Evolutionary conservation across 2,113 vertebrate genomes (phyloP), one percentile per base, ranked within the genome.

Genomic region (Gnathonemus echidnorhynchus): DNA sequence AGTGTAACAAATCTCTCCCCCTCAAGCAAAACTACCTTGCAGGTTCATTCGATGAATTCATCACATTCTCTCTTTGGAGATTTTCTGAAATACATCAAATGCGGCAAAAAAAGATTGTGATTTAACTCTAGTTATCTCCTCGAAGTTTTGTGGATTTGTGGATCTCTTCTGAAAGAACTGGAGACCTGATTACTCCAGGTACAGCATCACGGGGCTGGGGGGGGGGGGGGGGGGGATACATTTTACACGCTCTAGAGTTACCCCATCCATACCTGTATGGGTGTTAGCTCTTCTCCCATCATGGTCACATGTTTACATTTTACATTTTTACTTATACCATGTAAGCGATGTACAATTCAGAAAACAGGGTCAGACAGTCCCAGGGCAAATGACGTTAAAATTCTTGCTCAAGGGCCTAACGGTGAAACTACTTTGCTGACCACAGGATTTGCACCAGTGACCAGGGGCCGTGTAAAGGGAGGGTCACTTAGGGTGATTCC

Each of bases 21-120:
- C 77, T 17, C 27, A 89, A 80, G 49, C 77, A 31, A 83, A 74
- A 42, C 74, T 49, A 83, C 27, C 74, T 42, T 48, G 74, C 70
- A 84, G 56, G 56, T 58, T 42, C 35, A 35, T 62, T 88, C 35
- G 15, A n/a, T 9, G 52, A 62, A 88, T 88, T 88, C 87, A 42
- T 88, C 31, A 88, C 87, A 24, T 56, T 42, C 52, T 88, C 39
- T 88, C 39, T 46, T 74, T 83, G 27, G 45, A 84, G 70, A 89
- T 66, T 52, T 89, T 48, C 66, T 80, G 13, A 80, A 89, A 62
- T 50, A 80, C 70, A 89, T 80, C 88, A 80, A 89, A 80, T 48
- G 21, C 11, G 15, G 15, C 39, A 45, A 85, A 46, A 85, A 85
- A 85, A 46, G 9, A 48, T 3, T 19, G 17, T 3, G n/a, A 87